Base-by-base conservation (phyloP, 2,113 vertebrate genomes). In the Strix uralensis region DNA sequence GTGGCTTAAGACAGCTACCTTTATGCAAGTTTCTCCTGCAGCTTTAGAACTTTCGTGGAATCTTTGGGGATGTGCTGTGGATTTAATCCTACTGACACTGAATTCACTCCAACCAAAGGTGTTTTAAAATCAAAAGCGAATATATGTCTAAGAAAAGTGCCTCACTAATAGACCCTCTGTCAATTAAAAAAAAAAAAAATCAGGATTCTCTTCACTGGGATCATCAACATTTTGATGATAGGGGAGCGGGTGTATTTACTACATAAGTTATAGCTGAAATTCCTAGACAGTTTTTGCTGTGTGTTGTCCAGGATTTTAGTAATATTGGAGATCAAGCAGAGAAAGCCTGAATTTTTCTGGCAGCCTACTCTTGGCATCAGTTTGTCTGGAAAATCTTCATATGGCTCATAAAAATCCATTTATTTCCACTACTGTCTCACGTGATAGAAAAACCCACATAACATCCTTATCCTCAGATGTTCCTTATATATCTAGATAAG, bases 361-460 rank as follows among this genome's bases (percentile, higher is more conserved):
- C 95, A 96, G 62, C n/a, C 14, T 77, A 40, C 38, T 52, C 84
- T 83, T 97, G 96, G 96, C 95, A 92, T 89, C 47, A 32, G 34
- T 92, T 81, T 90, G 42, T 77, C 92, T 95, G 88, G 84, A 96
- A 94, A 81, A 95, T 82, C 75, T 93, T 94, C 83, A 85, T 72
- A 85, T 88, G 93, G 83, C 84, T 97, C 55, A 80, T 87, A 84
- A 96, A 96, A 95, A 94, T 92, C 46, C 40, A 51, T 94, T 89
- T 89, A 79, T 95, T 95, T 94, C 86, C 9, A 42, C 40, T 82
- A 30, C 47, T 93, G 67, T 82, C 46, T 92, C 49, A 80, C 1
- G 7, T 89, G 66, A 65, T 54, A 88, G 66, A 82, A 91, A 86
- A 94, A 11, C 11, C 14, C 54, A 51, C 18, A 55, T 70, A 85